phyloP scores from a whole-genome alignment of 2,797 vertebrate species.

The Falco peregrinus region DNA sequence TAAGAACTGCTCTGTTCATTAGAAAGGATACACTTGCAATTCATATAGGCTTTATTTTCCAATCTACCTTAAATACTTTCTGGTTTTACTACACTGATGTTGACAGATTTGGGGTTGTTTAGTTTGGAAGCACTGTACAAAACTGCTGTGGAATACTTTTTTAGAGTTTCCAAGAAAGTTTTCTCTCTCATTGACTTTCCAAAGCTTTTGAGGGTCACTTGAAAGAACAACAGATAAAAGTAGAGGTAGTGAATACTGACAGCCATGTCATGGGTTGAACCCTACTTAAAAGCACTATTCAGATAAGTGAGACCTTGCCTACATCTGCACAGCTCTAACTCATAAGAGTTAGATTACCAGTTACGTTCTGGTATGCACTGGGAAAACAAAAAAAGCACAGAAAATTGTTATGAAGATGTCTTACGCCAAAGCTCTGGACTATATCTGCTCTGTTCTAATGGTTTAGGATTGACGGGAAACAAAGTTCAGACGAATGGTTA shows the following conservation, averaged over 20 bases:
- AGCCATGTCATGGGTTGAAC: neutral
- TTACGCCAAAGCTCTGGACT: neutral
- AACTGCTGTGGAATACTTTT: neutral
- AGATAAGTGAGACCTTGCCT: neutral
- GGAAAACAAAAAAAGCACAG: neutral
- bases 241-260: neutral
- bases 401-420: neutral
- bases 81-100: neutral
- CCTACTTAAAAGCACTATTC: neutral
- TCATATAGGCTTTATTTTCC: neutral
- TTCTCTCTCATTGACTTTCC: neutral
- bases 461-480: neutral
- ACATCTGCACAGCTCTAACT: neutral
- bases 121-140: neutral
- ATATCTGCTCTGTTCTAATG: neutral
- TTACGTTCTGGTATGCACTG: neutral
- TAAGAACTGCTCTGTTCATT: neutral
- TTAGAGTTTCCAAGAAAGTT: neutral
- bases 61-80: neutral
- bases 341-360: neutral
- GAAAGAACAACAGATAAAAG: neutral
- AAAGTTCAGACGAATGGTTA: neutral
- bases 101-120: neutral
- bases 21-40: neutral
- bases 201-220: neutral